Percentiles rank a stretch among this genome's conserved stretches.
phyloP scores from a whole-genome alignment of 2,888 invertebrate genomes.

The Eupithecia pulchellata region DNA sequence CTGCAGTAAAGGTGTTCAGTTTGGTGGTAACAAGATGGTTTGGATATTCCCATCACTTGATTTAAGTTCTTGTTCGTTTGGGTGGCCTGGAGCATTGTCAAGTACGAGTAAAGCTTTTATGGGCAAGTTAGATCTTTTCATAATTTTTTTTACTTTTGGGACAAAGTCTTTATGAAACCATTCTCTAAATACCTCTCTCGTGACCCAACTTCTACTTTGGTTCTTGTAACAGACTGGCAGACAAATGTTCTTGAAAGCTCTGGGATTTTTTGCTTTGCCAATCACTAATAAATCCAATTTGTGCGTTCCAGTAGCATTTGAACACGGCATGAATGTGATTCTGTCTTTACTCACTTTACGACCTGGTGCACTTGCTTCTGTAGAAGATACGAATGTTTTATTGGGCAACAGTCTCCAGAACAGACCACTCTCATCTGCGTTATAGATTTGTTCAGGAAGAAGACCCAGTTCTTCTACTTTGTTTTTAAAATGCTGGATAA shows the following conservation, averaged over 20 bases:
- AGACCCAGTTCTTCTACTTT: slow-evolving; percentile 14
- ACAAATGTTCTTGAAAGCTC: slow-evolving; percentile 48
- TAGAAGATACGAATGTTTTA: slow-evolving; percentile 47
- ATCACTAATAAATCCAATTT: slow-evolving; percentile 46
- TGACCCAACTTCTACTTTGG: slow-evolving; percentile 49
- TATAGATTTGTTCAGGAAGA: slow-evolving; percentile 48
- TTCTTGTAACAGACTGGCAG: slow-evolving; percentile 49
- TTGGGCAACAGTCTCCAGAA: slow-evolving; percentile 40
- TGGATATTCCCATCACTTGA: slow-evolving; percentile 52
- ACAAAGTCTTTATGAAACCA: slow-evolving; percentile 49
- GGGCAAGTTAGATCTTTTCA: slow-evolving; percentile 41
- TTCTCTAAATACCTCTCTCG: slow-evolving; percentile 51
- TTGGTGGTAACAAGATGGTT: slow-evolving; percentile 50
- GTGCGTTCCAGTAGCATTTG: slow-evolving; percentile 49
- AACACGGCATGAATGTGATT: slow-evolving; percentile 48
- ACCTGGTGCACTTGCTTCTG: slow-evolving; percentile 43
- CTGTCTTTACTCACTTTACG: slow-evolving; percentile 47
- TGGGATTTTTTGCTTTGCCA: slow-evolving; percentile 50
- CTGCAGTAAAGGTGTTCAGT: slow-evolving; percentile 35
- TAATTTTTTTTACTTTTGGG: slow-evolving; percentile 39
- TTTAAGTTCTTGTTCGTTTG: slow-evolving; percentile 52
- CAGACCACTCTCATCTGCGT: slow-evolving; percentile 45
- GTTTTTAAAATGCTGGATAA: slow-evolving; percentile 25
- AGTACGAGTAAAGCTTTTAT: slow-evolving; percentile 46
- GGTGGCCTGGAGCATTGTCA: slow-evolving; percentile 47